Evolutionary conservation across 2,113 vertebrate genomes (phyloP).

Genomic region (Dicerorhinus sumatrensis): DNA sequence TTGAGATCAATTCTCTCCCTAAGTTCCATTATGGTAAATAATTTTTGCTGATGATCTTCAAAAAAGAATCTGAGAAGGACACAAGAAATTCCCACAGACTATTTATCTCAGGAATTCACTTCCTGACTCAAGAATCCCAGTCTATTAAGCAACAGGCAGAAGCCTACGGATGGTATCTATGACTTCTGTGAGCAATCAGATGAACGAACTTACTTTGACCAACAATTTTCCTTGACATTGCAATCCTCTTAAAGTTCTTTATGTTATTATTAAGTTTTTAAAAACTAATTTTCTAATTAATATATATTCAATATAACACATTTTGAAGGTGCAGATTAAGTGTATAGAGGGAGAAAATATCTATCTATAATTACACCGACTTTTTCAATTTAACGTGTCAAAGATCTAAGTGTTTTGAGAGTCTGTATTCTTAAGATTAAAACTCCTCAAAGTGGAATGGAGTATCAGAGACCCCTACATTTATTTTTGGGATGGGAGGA

Average conservation of each 20-base stretch:
- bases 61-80: constrained; percentile 43
- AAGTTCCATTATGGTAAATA: constrained; percentile 14
- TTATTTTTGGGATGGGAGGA: not conserved
- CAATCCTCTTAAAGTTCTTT: not conserved
- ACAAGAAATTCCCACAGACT: constrained; percentile 55
- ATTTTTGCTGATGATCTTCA: constrained; percentile 43
- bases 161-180: not conserved
- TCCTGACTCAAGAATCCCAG: constrained; percentile 71
- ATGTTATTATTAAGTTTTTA: constrained; percentile 8
- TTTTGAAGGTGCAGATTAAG: not conserved
- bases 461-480: not conserved
- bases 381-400: not conserved
- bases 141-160: constrained; percentile 56
- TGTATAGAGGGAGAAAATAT: not conserved
- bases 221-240: constrained; percentile 34
- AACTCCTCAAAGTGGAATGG: not conserved
- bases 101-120: constrained; percentile 65
- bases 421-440: not conserved
- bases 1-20: constrained; percentile 14
- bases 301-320: not conserved
- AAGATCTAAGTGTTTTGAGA: constrained; percentile 1
- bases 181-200: constrained; percentile 14
- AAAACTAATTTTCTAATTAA: not conserved
- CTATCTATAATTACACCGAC: not conserved
- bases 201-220: not conserved